phyloP scores from a whole-genome alignment of 2,888 invertebrate genomes.

The Philaethria dido region DNA sequence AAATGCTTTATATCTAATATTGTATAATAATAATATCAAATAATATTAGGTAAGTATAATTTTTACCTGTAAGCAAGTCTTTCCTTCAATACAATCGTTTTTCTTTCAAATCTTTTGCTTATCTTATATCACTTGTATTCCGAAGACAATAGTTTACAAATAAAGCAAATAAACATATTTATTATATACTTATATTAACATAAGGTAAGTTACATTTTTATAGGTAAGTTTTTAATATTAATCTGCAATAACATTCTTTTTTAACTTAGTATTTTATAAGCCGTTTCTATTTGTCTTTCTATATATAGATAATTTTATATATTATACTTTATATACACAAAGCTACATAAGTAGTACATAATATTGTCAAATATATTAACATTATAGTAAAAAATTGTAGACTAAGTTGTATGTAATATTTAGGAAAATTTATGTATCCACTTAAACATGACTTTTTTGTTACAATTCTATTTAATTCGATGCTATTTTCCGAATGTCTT shows the following conservation, averaged over 20 bases:
- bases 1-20: too few species aligned
- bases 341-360: background rate
- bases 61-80: background rate
- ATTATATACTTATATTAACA: background rate
- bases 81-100: background rate
- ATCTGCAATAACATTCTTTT: background rate
- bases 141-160: constrained; percentile 5
- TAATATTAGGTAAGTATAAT: background rate
- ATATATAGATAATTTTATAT: background rate
- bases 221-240: background rate
- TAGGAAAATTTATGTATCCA: background rate
- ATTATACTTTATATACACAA: background rate
- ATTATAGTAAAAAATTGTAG: constrained; percentile 3
- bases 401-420: background rate
- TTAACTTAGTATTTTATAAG: background rate
- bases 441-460: background rate
- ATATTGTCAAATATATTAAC: constrained; percentile 7
- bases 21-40: background rate
- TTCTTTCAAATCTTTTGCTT: background rate
- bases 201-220: background rate
- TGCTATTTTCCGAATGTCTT: too few species aligned
- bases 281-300: background rate
- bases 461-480: too few species aligned
- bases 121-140: background rate
- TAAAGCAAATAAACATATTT: background rate